A percentile compares a stretch with the other conserved stretches of the same genome.
Conservation (phyloP, 2,888 invertebrate genomes). For the Phortica magna region DNA sequence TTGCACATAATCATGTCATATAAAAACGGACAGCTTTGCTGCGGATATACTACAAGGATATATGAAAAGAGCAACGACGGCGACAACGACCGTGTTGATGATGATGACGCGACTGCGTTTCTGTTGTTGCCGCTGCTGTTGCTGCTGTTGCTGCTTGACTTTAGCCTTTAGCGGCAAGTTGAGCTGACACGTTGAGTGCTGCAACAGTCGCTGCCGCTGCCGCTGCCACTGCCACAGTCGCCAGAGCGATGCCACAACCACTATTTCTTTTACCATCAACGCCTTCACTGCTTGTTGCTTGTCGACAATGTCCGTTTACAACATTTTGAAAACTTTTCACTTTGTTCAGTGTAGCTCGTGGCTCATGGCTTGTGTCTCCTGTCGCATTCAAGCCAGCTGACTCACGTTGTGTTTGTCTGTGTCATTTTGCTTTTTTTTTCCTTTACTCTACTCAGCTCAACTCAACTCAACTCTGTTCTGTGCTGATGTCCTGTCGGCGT, state of each 20-base stretch:
- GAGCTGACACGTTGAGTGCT: conserved; percentile 20
- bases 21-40: conserved; percentile 60
- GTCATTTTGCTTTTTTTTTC: neutral
- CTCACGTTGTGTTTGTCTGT: neutral
- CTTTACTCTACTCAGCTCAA: neutral
- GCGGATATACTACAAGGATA: conserved; percentile 56
- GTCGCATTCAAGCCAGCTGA: conserved; percentile 18
- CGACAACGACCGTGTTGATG: conserved; percentile 2
- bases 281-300: conserved; percentile 1
- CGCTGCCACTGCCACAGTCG: neutral
- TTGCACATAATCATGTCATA: conserved; percentile 72
- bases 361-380: neutral
- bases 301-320: conserved; percentile 7
- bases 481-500: conserved; percentile 1
- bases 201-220: neutral
- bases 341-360: neutral
- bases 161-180: conserved; percentile 23
- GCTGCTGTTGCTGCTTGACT: conserved; percentile 15
- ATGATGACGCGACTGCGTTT: neutral
- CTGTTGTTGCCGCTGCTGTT: neutral
- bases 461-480: neutral
- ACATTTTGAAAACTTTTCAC: conserved; percentile 18
- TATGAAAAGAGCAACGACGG: conserved; percentile 27
- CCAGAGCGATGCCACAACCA: neutral
- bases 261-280: neutral